These are phyloP conservation scores for Coptodon bakossiorum DNA, from an alignment of 2,113 vertebrate species.

Conservation along the genomic window DNA sequence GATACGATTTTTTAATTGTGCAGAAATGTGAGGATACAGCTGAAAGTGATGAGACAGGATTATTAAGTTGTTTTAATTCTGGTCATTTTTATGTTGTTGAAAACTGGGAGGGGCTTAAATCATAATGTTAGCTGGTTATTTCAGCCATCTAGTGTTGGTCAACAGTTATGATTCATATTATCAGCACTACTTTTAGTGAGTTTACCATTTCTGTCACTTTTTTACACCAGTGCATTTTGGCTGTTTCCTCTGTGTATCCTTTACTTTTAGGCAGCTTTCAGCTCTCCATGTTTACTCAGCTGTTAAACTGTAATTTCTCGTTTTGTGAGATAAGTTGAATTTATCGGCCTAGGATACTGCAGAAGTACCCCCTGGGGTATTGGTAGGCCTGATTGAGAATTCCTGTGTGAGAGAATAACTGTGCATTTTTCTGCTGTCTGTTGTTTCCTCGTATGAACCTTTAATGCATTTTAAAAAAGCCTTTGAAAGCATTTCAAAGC, in stretches of 20 bases:
- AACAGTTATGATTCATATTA: not conserved
- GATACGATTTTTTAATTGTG: not conserved
- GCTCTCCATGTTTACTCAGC: not conserved
- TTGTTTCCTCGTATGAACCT: not conserved
- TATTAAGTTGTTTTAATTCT: not conserved
- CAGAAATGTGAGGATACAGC: not conserved
- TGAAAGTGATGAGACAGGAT: not conserved
- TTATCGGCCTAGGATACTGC: not conserved
- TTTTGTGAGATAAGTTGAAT: not conserved
- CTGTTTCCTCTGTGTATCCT: rapidly evolving
- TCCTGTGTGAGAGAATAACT: not conserved
- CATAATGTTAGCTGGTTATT: not conserved
- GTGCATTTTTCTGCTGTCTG: not conserved
- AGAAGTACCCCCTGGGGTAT: not conserved
- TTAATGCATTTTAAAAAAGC: slow-evolving; percentile 58
- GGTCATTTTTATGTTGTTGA: not conserved
- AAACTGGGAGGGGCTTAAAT: not conserved
- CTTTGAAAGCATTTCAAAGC: slow-evolving; percentile 33
- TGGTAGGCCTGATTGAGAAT: not conserved
- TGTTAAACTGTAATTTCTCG: not conserved
- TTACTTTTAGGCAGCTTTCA: not conserved
- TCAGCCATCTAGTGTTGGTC: not conserved
- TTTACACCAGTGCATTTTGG: not conserved
- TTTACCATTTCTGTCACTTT: not conserved
- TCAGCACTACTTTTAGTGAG: not conserved